Conservation (phyloP, 2,797 vertebrate genomes). For the Emys orbicularis region DNA sequence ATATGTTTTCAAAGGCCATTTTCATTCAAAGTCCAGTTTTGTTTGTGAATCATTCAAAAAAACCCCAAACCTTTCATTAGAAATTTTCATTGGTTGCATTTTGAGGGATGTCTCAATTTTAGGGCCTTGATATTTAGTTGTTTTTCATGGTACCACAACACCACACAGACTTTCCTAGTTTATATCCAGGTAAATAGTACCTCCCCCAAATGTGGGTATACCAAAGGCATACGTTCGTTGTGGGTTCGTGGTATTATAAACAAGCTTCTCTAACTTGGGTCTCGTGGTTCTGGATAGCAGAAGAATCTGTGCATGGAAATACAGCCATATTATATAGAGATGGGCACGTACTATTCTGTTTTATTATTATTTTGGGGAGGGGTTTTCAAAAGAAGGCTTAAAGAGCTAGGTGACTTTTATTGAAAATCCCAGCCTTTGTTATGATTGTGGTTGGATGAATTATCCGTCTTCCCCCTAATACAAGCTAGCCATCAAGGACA, state of each 20-base stretch:
- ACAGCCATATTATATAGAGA: neutral
- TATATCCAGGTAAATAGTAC: slow-evolving; percentile 28
- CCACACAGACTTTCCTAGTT: neutral
- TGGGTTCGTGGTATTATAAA: slow-evolving; percentile 1
- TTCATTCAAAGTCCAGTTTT: neutral
- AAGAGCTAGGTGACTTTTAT: neutral
- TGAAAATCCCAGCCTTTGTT: neutral
- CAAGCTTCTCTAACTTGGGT: neutral
- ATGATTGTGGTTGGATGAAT: neutral
- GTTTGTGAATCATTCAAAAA: neutral
- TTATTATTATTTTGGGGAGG: neutral
- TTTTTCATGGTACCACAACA: neutral
- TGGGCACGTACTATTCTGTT: neutral
- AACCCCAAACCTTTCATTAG: neutral
- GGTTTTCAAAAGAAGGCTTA: too few species aligned
- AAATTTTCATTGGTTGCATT: neutral
- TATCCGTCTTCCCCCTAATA: neutral
- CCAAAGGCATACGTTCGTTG: neutral
- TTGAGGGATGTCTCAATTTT: neutral
- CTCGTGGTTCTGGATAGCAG: neutral
- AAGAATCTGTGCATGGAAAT: neutral
- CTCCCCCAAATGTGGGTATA: neutral
- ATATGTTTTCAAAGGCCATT: neutral
- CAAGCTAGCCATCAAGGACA: slow-evolving; percentile 28
- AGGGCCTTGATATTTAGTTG: neutral